Evolutionary conservation across 2,113 vertebrate species (phyloP).

Genomic region (Stegostoma tigrinum): DNA sequence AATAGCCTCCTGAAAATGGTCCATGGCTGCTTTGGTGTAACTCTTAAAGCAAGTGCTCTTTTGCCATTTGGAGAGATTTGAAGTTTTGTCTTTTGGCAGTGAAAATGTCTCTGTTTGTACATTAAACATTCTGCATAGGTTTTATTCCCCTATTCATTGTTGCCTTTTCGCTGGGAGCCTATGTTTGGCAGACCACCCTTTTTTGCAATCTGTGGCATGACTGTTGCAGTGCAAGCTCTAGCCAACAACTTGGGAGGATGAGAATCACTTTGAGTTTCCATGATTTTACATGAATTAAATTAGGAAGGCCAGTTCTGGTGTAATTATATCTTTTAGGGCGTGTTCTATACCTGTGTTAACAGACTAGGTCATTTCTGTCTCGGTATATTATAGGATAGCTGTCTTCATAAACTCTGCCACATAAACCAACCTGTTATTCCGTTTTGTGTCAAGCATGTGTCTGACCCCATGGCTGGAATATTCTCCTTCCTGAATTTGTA

Average conservation of each 20-base stretch:
- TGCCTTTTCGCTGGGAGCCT: constrained; percentile 3
- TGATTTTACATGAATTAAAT: not conserved
- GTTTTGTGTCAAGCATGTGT: not conserved
- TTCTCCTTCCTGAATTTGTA: too few relatives aligned
- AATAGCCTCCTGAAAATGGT: not conserved
- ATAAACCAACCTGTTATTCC: not conserved
- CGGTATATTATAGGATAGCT: not conserved
- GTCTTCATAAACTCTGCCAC: not conserved
- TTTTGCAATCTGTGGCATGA: not conserved
- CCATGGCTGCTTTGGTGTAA: not conserved
- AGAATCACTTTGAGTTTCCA: not conserved
- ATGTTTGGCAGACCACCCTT: not conserved
- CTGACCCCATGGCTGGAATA: not conserved
- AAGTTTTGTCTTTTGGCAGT: not conserved
- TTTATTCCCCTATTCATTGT: constrained; percentile 3
- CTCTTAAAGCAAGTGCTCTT: not conserved
- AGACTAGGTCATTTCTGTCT: not conserved
- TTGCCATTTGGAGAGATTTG: not conserved
- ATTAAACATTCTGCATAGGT: not conserved
- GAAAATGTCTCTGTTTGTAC: not conserved
- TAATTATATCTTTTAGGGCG: not conserved
- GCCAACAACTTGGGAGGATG: not conserved
- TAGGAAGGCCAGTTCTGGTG: not conserved
- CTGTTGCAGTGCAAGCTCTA: not conserved
- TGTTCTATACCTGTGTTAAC: not conserved